phyloP scores from a whole-genome alignment of 2,888 invertebrate genomes.

The Cynaeus angustus region DNA sequence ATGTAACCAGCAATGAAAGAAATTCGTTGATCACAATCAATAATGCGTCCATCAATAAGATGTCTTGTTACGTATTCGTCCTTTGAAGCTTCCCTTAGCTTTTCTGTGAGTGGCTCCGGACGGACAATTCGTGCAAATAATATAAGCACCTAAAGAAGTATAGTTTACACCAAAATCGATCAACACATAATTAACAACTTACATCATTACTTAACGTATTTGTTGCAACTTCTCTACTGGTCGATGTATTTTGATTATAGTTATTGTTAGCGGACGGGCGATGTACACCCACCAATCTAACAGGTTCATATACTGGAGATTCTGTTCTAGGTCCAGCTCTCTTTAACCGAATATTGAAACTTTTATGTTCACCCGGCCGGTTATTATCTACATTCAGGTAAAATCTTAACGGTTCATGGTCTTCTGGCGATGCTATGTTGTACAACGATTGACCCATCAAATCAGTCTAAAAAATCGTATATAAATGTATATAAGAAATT shows the following conservation, averaged over 20 bases:
- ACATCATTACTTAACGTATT: slow-evolving; percentile 57
- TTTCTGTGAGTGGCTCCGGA: slow-evolving; percentile 80
- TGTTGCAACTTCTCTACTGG: slow-evolving; percentile 36
- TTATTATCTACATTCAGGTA: slow-evolving; percentile 75
- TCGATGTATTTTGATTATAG: slow-evolving; percentile 49
- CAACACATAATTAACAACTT: slow-evolving; percentile 45
- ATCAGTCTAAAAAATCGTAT: slow-evolving; percentile 79
- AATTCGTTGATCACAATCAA: slow-evolving; percentile 93
- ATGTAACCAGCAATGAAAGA: slow-evolving; percentile 91
- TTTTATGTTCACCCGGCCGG: slow-evolving; percentile 75
- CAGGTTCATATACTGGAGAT: slow-evolving; percentile 81
- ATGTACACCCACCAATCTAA: slow-evolving; percentile 78
- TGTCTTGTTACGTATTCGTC: slow-evolving; percentile 94
- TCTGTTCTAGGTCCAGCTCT: slow-evolving; percentile 83
- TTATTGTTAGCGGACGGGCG: slow-evolving; percentile 54
- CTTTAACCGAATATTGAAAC: slow-evolving; percentile 74
- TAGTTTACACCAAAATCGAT: too few relatives aligned
- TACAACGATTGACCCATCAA: slow-evolving; percentile 87
- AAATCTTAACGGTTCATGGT: slow-evolving; percentile 82
- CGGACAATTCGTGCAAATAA: slow-evolving; percentile 84
- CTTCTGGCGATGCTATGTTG: slow-evolving; percentile 86
- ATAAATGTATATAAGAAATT: background rate
- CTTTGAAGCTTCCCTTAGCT: slow-evolving; percentile 79
- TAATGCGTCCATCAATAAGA: slow-evolving; percentile 89
- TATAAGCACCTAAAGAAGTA: slow-evolving; percentile 75